Base-by-base conservation (phyloP, 2,113 vertebrate genomes). In the Balaeniceps rex region DNA sequence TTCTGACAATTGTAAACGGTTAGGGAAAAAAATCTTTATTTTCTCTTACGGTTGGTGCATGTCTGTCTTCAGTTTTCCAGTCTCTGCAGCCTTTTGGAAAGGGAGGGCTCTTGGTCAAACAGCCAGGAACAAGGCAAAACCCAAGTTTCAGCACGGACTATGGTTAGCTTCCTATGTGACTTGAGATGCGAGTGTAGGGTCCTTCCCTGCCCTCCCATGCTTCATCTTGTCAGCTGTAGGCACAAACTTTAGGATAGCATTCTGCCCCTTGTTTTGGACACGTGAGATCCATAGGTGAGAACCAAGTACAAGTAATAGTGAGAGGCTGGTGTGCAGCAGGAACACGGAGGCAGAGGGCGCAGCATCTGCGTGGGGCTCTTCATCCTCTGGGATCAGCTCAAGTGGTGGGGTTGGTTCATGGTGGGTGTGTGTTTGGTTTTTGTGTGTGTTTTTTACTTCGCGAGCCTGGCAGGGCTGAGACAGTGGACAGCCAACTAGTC, bases 41-140 rank as follows among this genome's bases (percentile, higher is more conserved):
- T 93, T 77, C 55, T 71, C 0, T 60, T 81, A 33, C 0, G 2
- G 17, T 55, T 3, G 0, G 4, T 88, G 42, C 23, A 24, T 46
- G 7, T 49, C 52, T 81, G 24, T 75, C n/a, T 87, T 57, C n/a
- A 42, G 15, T 83, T 85, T 92, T 79, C 36, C 14, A 66, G 26
- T 64, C 65, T 80, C 58, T 87, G 24, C 51, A 66, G 36, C 9
- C 21, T 64, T 72, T 64, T 69, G 33, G n/a, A 81, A 88, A 66
- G 51, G 57, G 24, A 63, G 38, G 28, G 22, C 68, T 87, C 33
- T 57, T 46, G 34, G 61, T 77, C 40, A 33, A 40, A 13, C 34
- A 77, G 19, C 19, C 52, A 77, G 36, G 36, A 84, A 51, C 36
- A 77, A 83, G 60, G 15, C 29, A 46, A 44, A 31, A 44, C 31